Evolutionary conservation across 2,113 vertebrate genomes (phyloP).

Genomic region (Nerophis ophidion): DNA sequence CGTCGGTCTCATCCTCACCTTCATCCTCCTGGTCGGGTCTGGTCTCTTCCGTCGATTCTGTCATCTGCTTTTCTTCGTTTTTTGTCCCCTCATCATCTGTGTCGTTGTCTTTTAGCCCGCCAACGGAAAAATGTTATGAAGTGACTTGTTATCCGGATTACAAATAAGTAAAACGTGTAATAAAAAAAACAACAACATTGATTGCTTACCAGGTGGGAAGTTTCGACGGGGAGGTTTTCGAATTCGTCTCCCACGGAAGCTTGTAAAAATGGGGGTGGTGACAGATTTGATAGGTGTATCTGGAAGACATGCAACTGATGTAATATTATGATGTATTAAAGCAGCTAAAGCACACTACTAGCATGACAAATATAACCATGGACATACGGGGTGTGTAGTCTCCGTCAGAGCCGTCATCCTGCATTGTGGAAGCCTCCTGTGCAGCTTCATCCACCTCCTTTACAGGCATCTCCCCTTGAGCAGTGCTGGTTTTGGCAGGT

Average conservation of each 20-base stretch:
- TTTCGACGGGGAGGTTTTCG: slow-evolving; percentile 50
- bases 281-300: slow-evolving; percentile 53
- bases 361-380: neutral
- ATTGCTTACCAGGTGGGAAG: slow-evolving; percentile 55
- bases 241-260: slow-evolving; percentile 66
- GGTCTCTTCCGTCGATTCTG: slow-evolving; percentile 17
- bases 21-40: slow-evolving; percentile 10
- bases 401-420: slow-evolving; percentile 62
- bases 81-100: slow-evolving; percentile 45
- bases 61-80: slow-evolving; percentile 13
- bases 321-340: neutral
- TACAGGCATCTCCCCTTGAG: slow-evolving; percentile 24
- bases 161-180: neutral
- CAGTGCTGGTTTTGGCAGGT: slow-evolving; percentile 23
- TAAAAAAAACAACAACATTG: neutral
- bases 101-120: slow-evolving; percentile 44
- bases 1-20: slow-evolving; percentile 18
- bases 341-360: neutral
- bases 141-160: neutral
- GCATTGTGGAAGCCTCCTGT: slow-evolving; percentile 40
- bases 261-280: slow-evolving; percentile 51
- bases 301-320: slow-evolving; percentile 16
- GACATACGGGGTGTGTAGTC: slow-evolving; percentile 69
- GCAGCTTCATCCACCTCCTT: slow-evolving; percentile 32
- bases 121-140: neutral